A percentile compares a stretch with the other conserved stretches of the same genome.
Evolutionary conservation across 2,113 vertebrate species (phyloP).

Genomic region (Ceuthmochares aereus): DNA sequence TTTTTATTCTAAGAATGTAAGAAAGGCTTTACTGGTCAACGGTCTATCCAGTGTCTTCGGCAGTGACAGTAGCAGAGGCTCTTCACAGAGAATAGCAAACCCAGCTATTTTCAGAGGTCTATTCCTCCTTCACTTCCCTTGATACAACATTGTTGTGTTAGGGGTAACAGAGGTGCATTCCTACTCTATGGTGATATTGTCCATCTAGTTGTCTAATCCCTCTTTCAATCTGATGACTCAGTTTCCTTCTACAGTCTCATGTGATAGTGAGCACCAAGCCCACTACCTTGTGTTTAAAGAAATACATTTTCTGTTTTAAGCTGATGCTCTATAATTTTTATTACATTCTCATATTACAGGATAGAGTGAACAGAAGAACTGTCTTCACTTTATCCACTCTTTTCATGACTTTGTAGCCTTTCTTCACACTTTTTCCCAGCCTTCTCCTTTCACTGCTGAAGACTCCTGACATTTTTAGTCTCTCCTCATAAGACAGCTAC

Average conservation of each 20-base stretch:
- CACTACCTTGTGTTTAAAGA: background rate
- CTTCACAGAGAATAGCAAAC: background rate
- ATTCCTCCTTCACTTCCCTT: background rate
- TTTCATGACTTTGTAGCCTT: fast-evolving
- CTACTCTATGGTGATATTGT: background rate
- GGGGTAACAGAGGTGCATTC: background rate
- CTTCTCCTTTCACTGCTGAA: background rate
- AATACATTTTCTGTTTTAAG: background rate
- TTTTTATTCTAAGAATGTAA: background rate
- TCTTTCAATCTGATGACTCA: background rate
- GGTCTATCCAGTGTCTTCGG: background rate
- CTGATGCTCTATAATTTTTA: background rate
- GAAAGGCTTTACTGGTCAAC: background rate
- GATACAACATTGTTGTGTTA: background rate
- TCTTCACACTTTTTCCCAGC: background rate
- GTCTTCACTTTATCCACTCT: background rate
- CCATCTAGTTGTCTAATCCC: background rate
- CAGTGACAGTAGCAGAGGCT: background rate
- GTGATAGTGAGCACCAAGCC: background rate
- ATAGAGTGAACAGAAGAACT: background rate
- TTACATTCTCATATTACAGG: background rate
- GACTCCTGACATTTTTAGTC: background rate
- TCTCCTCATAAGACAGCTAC: background rate
- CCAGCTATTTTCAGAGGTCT: background rate
- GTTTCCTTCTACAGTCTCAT: background rate